Percentiles rank a stretch among this genome's conserved stretches.
Conservation (phyloP, 2,888 invertebrate species). For the Idaea aversata region DNA sequence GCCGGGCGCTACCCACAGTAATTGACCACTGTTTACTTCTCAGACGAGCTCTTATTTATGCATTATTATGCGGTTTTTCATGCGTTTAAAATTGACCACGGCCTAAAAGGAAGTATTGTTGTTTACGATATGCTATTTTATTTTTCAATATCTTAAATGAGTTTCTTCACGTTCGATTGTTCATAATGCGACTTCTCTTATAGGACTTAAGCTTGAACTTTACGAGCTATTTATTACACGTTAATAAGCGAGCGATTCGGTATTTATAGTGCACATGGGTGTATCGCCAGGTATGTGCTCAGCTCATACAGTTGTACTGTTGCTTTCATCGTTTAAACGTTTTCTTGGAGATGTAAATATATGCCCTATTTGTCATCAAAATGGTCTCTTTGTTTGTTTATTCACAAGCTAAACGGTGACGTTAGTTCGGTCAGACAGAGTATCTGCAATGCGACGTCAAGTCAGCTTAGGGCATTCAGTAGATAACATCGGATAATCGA, state of each 20-base stretch:
- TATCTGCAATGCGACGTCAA: conserved; percentile 28
- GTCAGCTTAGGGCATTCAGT: conserved; percentile 41
- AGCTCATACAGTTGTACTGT: conserved; percentile 46
- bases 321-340: conserved; percentile 33
- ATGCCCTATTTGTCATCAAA: background rate
- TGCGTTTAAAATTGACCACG: conserved; percentile 38
- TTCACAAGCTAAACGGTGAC: conserved; percentile 11
- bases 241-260: conserved; percentile 35
- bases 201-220: conserved; percentile 43
- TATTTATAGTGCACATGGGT: conserved; percentile 35
- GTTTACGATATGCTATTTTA: conserved; percentile 37
- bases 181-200: conserved; percentile 38
- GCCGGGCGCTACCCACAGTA: conserved; percentile 68
- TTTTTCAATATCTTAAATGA: conserved; percentile 26
- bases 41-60: conserved; percentile 69
- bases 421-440: conserved; percentile 10
- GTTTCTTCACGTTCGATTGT: conserved; percentile 23
- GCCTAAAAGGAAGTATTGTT: conserved; percentile 44
- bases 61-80: conserved; percentile 57
- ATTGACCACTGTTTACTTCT: conserved; percentile 79
- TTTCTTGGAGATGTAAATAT: conserved; percentile 14
- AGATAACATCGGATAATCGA: conserved; percentile 61
- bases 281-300: conserved; percentile 26
- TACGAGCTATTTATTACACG: conserved; percentile 50
- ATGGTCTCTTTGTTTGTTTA: conserved; percentile 18